Percentiles rank a stretch among this genome's conserved stretches.
phyloP scores from a whole-genome alignment of 2,797 vertebrate genomes.

The Cyclura pinguis region DNA sequence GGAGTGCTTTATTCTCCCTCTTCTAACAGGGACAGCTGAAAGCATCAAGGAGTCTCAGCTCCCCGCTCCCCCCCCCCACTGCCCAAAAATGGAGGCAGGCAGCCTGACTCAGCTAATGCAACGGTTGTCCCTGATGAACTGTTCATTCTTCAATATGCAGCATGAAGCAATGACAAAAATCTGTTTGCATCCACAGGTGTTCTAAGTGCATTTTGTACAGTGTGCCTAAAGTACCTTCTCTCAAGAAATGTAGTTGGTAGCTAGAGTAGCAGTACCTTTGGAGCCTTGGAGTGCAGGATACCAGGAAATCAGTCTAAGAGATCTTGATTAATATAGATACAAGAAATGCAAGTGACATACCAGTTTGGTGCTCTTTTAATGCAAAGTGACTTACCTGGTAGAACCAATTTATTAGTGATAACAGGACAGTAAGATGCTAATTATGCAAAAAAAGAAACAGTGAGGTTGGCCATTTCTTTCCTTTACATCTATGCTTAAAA shows the following conservation, averaged over 20 bases:
- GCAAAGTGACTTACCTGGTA: not conserved
- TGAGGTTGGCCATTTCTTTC: slow-evolving; percentile 10
- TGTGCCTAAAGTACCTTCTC: not conserved
- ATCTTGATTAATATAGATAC: slow-evolving; percentile 10
- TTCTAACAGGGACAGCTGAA: slow-evolving; percentile 25
- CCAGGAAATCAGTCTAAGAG: slow-evolving; percentile 2
- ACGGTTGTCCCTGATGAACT: not conserved
- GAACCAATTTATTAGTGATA: not conserved
- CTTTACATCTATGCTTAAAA: not conserved
- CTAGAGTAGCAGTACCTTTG: slow-evolving; percentile 13
- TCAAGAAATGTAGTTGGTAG: slow-evolving; percentile 2
- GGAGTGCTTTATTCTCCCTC: slow-evolving; percentile 30
- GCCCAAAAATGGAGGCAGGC: not conserved
- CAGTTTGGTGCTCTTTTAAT: slow-evolving; percentile 21
- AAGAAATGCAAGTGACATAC: not conserved
- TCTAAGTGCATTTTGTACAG: not conserved
- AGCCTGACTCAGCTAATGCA: not conserved
- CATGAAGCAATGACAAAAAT: slow-evolving; percentile 13
- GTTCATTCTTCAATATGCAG: not conserved
- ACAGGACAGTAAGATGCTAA: not conserved
- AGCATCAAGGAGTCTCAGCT: not conserved
- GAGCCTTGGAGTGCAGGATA: fast-evolving
- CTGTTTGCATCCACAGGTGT: not conserved
- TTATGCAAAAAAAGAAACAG: not conserved
- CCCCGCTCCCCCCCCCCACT: no score